Evolutionary conservation across 2,113 vertebrate species (phyloP).

Genomic region (Serilophus lunatus): DNA sequence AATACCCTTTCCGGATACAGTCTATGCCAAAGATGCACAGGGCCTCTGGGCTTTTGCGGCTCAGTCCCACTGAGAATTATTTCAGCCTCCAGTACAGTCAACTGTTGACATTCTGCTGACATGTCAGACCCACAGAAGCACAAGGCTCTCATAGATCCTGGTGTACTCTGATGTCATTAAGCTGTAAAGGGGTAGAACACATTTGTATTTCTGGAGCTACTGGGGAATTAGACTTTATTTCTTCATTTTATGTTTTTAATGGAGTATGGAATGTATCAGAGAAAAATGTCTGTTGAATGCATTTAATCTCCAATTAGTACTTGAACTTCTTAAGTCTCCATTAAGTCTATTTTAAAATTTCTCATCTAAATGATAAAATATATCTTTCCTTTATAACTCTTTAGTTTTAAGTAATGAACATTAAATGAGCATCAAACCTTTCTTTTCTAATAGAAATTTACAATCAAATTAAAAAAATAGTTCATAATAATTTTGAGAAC

Average conservation of each 20-base stretch:
- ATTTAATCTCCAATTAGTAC: background rate
- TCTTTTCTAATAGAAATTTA: constrained; percentile 29
- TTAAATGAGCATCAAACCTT: background rate
- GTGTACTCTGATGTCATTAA: background rate
- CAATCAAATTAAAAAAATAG: background rate
- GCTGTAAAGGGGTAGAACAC: background rate
- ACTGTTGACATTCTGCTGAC: background rate
- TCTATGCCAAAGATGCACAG: background rate
- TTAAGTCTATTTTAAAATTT: constrained; percentile 17
- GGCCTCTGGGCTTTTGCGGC: background rate
- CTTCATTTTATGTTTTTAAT: background rate
- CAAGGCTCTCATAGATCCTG: background rate
- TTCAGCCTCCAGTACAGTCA: background rate
- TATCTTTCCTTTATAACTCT: background rate
- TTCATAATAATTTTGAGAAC: background rate
- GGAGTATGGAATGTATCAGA: background rate
- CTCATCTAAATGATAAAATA: constrained; percentile 24
- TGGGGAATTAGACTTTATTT: background rate
- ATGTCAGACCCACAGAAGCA: background rate
- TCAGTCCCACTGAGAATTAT: background rate
- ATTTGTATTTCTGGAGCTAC: background rate
- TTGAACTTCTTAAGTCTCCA: background rate
- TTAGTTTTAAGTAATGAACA: constrained; percentile 12
- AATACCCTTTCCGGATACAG: too few relatives aligned
- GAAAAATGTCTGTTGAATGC: background rate